These are phyloP conservation scores for Ichneumoninae sp. DNA, from an alignment of 2,888 invertebrate genomes.

Conservation along the genomic window DNA sequence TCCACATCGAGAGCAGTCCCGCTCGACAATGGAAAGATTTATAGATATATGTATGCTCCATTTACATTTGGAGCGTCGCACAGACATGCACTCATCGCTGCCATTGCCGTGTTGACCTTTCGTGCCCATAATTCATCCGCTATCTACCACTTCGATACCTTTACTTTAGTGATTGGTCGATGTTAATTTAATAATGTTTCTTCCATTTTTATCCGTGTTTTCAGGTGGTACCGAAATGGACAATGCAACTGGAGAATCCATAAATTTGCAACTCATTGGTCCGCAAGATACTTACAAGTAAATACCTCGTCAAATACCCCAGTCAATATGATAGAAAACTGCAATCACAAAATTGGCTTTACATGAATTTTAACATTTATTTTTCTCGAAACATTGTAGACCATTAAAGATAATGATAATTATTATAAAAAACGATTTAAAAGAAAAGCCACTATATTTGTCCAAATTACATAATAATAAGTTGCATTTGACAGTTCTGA, in stretches of 20 bases:
- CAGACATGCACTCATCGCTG: neutral
- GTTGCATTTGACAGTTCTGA: too few species aligned
- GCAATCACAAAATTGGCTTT: too few species aligned
- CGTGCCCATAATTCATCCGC: slow-evolving; percentile 1
- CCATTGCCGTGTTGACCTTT: neutral
- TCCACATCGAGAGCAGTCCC: slow-evolving; percentile 23
- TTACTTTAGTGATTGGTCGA: neutral
- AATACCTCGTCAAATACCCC: neutral
- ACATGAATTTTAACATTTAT: too few species aligned
- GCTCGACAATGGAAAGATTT: slow-evolving; percentile 45
- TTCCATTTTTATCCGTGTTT: slow-evolving; percentile 11
- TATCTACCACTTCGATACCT: neutral
- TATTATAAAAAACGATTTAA: too few species aligned
- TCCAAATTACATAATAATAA: too few species aligned
- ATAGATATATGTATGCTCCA: slow-evolving; percentile 36
- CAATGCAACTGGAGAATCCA: slow-evolving; percentile 76
- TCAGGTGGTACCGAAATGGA: slow-evolving; percentile 72
- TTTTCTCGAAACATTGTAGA: too few species aligned
- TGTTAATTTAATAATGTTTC: neutral
- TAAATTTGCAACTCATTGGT: slow-evolving; percentile 77
- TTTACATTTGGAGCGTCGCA: slow-evolving; percentile 18
- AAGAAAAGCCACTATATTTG: too few species aligned
- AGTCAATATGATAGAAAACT: too few species aligned
- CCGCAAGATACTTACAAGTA: slow-evolving; percentile 76
- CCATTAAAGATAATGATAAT: too few species aligned